Evolutionary conservation across 2,888 invertebrate genomes (phyloP), one percentile per base, ranked within the genome.

Genomic region (Herminia tarsipennalis): DNA sequence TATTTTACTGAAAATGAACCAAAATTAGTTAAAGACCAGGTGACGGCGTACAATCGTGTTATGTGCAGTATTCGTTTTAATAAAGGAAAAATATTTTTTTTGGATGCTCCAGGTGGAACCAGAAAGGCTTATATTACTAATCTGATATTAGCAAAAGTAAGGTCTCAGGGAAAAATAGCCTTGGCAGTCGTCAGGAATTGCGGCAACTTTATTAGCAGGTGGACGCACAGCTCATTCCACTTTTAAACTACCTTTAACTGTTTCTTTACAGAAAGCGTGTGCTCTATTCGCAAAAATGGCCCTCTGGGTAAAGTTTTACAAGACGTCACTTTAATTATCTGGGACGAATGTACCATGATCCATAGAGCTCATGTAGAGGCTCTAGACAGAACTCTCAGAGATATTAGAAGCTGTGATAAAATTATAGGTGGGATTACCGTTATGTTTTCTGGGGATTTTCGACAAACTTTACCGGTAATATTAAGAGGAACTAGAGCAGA

Each of bases 351-450:
- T n/a, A n/a, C n/a, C n/a, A 42, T 35, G 62, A 49, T 43, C 8
- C 55, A 66, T 50, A 59, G 49, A 56, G 51, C 51, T 28, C 56
- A 47, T 42, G 47, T 56, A 36, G 63, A 69, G 25, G 61, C 66
- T 37, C 35, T 62, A 37, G 55, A 66, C 35, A 49, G 59, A 10
- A 56, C 59, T 29, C 37, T 64, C 17, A 46, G 45, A 47, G 62
- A 68, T 51, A 46, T 63, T 27, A 53, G 56, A 49, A 52, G 40
- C 42, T 38, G 18, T 44, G 6, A 40, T n/a, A 40, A 47, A 27
- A 32, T 45, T 21, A 60, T 64, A 54, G 56, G 57, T 42, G 57
- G 54, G 29, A 45, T 55, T 30, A 57, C 57, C 34, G 42, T 63
- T 30, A 34, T 62, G 38, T 51, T 62, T 35, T 47, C 56, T 40